Evolutionary conservation across 2,797 vertebrate species (phyloP), one percentile per base, ranked within the genome.

Genomic region (Galaxias olidus): DNA sequence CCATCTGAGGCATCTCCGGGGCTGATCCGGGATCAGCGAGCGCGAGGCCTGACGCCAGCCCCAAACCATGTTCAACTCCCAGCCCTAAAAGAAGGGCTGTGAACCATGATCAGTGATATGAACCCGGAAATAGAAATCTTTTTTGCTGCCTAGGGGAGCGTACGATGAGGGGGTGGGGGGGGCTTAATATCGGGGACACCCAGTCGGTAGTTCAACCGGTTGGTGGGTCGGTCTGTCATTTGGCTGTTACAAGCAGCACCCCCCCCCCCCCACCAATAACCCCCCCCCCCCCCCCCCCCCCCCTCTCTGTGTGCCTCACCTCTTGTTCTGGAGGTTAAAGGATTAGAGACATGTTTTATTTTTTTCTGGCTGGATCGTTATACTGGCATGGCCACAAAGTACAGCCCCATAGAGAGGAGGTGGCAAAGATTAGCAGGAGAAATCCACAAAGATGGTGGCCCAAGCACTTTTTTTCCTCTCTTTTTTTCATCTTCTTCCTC

Each of bases 61-160:
- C 30, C 30, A 30, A 30, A 74, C 81, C 80, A 92, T 80, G 90
- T 93, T 93, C 30, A 2, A 2, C 30, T 6, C 92, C 88, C 80
- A 57, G 81, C 85, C 83, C 91, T 90, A 91, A 94, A 94, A 93
- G 77, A 81, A 30, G 77, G 84, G 82, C 85, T 87, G 79, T 90
- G 92, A 93, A 90, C 91, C 91, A 85, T 71, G 83, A 93, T 93
- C 91, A 92, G 88, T 85, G 91, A 93, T 91, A 92, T 83, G 84
- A 86, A 84, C 84, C 87, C 91, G 89, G 88, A 91, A 92, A 89
- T 88, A 89, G 89, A 94, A 92, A 93, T 94, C 92, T 88, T 90
- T 94, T 93, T 92, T 89, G 80, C 80, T 89, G 87, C 89, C 89
- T 77, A 72, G 69, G 84, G 75, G 65, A 18, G 49, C 45, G 54